Base-by-base conservation (phyloP, 2,888 invertebrate genomes). In the Hirtodrosophila cameraria region DNA sequence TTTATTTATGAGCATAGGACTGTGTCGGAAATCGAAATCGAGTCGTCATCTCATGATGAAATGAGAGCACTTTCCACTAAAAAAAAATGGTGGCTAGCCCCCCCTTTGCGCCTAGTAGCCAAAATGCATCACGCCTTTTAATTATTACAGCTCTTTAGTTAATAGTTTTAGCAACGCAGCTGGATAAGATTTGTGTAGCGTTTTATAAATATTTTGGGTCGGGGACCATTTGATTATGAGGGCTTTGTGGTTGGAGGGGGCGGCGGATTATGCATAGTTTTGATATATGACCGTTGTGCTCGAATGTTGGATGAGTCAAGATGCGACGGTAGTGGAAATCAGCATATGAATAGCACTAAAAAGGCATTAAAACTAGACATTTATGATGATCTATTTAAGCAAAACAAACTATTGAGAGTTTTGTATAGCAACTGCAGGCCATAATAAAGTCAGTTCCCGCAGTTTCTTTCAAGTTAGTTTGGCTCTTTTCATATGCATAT, bases 91-190 rank as follows among this genome's bases (percentile, higher is more conserved):
- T n/a, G n/a, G n/a, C n/a, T n/a, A 38, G 16, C 3, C 39, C 36
- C 53, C 58, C 50, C 31, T 42, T 57, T 11, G 57, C 25, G 49
- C 50, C 13, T 77, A 23, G 77, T 73, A 76, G 83, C 68, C 52
- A 54, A 49, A 52, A 41, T n/a, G 64, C 62, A 60, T 80, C 86
- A 80, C 86, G 80, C 80, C 86, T 64, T 76, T 81, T 81, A 86
- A 81, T 81, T 81, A 81, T 81, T 81, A 64, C 74, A 86, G 80
- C 84, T 80, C 80, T 80, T 80, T 80, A 86, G 80, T 83, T 81
- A 81, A 81, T 81, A 81, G 80, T 76, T 80, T 86, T 84, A 67
- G 80, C 77, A 74, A 76, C 81, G 66, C 84, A 79, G 78, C 78
- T 83, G 78, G 80, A 72, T 65, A 53, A 48, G 79, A 85, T 57